Conservation (phyloP, 2,888 invertebrate genomes). For the Strigamia transsilvanica region DNA sequence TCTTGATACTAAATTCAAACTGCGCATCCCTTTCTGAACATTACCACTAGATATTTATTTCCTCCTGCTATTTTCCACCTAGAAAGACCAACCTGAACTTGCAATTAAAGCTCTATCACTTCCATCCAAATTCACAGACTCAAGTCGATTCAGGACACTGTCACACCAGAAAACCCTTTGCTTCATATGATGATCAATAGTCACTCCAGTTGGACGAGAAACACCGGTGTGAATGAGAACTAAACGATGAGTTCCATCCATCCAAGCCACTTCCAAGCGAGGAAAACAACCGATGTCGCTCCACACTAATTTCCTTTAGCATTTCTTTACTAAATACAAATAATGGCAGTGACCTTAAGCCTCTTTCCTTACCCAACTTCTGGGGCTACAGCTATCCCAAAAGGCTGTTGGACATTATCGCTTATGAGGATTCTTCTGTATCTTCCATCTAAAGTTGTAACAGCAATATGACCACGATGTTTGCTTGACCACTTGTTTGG, state of each 20-base stretch:
- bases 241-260: conserved; percentile 76
- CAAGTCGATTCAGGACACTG: conserved; percentile 87
- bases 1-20: too few species aligned
- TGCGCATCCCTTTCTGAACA: too few species aligned
- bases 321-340: too few species aligned
- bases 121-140: conserved; percentile 84
- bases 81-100: conserved; percentile 67
- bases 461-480: conserved; percentile 81
- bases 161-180: conserved; percentile 97
- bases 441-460: conserved; percentile 87
- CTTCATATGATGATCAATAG: conserved; percentile 89
- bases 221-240: conserved; percentile 80
- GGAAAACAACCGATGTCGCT: conserved; percentile 88
- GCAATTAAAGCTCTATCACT: conserved; percentile 76
- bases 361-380: conserved; percentile 63
- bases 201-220: conserved; percentile 85
- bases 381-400: conserved; percentile 83
- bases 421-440: conserved; percentile 82
- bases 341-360: too few species aligned
- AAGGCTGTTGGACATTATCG: conserved; percentile 78
- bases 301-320: conserved; percentile 77
- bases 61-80: too few species aligned
- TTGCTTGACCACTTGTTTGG: conserved; percentile 63
- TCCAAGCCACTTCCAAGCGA: conserved; percentile 78
- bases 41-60: too few species aligned